phyloP scores from a whole-genome alignment of 2,797 vertebrate genomes.

The Chloroceryle inda region DNA sequence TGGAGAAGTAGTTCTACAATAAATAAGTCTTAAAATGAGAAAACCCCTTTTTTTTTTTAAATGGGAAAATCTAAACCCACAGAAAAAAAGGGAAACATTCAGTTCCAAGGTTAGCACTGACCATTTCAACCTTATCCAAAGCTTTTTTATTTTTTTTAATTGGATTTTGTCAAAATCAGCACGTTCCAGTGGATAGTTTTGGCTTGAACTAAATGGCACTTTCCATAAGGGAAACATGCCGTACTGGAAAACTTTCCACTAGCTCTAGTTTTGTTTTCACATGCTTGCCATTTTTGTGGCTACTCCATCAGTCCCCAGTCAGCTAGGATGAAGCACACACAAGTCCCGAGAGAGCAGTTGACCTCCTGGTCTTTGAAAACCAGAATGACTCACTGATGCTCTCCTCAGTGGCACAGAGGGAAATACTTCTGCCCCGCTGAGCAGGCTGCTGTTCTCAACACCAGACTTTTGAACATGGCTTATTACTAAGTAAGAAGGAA shows the following conservation, averaged over 20 bases:
- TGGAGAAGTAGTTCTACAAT: background rate
- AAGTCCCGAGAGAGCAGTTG: background rate
- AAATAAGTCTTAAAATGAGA: background rate
- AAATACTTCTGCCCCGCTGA: background rate
- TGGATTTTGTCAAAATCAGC: slow-evolving; percentile 47
- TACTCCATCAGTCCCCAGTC: background rate
- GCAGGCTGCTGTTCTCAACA: background rate
- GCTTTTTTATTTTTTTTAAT: background rate
- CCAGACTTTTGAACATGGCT: background rate
- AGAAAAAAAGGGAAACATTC: background rate
- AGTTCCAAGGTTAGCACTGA: background rate
- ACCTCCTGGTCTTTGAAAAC: background rate
- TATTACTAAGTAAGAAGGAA: background rate
- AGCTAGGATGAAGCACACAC: background rate
- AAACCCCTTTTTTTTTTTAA: background rate
- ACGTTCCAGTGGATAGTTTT: slow-evolving; percentile 36
- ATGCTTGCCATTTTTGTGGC: slow-evolving; percentile 58
- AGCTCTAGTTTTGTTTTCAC: background rate
- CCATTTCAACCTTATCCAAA: background rate
- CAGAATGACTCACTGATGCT: background rate
- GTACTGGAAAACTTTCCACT: background rate
- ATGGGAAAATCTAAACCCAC: background rate
- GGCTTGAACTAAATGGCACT: slow-evolving; percentile 31
- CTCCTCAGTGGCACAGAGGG: background rate
- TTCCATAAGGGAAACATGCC: slow-evolving; percentile 32